These are phyloP conservation scores for Epinotia brunnichana DNA, from an alignment of 2,888 invertebrate species.

Conservation along the genomic window DNA sequence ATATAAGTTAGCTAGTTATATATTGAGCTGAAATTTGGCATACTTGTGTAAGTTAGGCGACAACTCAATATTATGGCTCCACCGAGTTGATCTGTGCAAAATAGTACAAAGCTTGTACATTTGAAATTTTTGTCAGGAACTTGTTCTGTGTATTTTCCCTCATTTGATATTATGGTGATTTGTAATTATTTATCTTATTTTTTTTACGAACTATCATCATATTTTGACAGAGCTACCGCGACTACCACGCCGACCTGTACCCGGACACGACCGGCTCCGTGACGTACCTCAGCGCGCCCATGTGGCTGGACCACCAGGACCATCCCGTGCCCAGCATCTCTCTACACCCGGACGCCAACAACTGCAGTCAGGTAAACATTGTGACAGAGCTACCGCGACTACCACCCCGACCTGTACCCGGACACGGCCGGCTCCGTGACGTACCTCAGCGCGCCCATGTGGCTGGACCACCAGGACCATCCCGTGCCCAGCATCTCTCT, in stretches of 20 bases:
- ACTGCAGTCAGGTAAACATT: conserved; percentile 78
- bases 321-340: conserved; percentile 91
- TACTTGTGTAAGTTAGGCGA: too few species aligned
- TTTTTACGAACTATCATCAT: too few species aligned
- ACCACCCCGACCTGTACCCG: conserved; percentile 59
- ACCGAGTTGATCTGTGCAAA: too few species aligned
- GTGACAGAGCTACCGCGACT: too few species aligned
- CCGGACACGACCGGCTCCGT: conserved; percentile 93
- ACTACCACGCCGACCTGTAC: conserved; percentile 97
- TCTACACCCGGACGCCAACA: conserved; percentile 89
- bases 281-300: conserved; percentile 90
- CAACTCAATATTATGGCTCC: too few species aligned
- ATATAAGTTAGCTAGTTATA: too few species aligned
- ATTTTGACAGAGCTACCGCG: conserved; percentile 89
- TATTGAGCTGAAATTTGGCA: too few species aligned
- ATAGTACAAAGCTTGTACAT: too few species aligned
- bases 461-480: conserved; percentile 90
- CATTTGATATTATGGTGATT: too few species aligned
- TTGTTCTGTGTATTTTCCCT: too few species aligned
- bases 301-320: conserved; percentile 92
- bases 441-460: conserved; percentile 90
- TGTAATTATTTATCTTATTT: too few species aligned
- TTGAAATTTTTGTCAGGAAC: too few species aligned
- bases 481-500: conserved; percentile 92
- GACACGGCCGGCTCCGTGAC: conserved; percentile 93